Conservation (phyloP, 2,113 vertebrate genomes). For the Sander lucioperca region DNA sequence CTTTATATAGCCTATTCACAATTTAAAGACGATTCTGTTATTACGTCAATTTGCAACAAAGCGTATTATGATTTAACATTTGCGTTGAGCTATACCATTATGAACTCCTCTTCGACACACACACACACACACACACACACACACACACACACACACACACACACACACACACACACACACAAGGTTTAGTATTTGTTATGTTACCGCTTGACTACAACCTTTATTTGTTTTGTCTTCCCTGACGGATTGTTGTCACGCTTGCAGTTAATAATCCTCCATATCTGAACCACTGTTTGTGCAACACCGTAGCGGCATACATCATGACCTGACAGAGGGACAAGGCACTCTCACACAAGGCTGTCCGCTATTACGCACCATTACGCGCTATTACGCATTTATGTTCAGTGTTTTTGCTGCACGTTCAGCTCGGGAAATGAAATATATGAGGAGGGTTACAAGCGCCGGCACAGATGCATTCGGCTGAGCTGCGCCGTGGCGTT, state of each 20-base stretch:
- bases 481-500: conserved; percentile 16
- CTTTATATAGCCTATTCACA: neutral
- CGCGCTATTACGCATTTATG: conserved; percentile 42
- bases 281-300: conserved; percentile 16
- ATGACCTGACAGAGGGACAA: neutral
- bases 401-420: neutral
- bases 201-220: neutral
- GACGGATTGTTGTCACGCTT: conserved; percentile 6
- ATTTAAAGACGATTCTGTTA: accelerated
- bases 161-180: neutral
- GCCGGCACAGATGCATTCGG: neutral
- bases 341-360: neutral
- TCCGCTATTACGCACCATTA: conserved; percentile 41
- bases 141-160: neutral
- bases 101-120: neutral
- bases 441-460: neutral
- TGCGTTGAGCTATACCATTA: neutral
- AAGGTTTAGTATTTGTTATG: neutral
- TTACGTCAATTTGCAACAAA: neutral
- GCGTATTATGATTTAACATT: neutral
- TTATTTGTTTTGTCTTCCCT: neutral
- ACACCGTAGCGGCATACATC: conserved; percentile 18
- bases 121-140: neutral
- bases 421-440: conserved; percentile 15
- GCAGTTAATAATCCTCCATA: conserved; percentile 21